Conservation (phyloP, 2,113 vertebrate genomes). For the Pholis gunnellus region DNA sequence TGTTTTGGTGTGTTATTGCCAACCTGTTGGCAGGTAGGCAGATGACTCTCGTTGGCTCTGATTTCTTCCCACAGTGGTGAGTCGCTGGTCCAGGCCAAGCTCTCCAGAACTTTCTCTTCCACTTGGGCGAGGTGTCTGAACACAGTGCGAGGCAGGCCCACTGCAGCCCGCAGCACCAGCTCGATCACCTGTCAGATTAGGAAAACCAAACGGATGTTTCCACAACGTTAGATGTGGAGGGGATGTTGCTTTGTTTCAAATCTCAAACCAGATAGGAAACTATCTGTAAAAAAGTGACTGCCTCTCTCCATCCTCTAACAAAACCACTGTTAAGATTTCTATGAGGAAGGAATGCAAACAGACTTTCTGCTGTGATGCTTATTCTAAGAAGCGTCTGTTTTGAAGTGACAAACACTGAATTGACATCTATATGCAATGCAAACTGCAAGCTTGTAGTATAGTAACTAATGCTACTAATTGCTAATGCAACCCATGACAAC, state of each 20-base stretch:
- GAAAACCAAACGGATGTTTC: not conserved
- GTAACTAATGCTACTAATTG: not conserved
- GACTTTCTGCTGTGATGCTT: not conserved
- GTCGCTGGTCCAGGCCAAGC: constrained; percentile 87
- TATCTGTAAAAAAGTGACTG: not conserved
- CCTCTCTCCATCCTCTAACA: not conserved
- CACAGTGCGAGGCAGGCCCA: constrained; percentile 82
- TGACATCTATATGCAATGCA: not conserved
- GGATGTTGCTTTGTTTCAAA: not conserved
- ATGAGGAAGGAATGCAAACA: not conserved
- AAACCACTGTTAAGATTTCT: not conserved
- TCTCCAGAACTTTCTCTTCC: constrained; percentile 89
- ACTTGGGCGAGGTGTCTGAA: constrained; percentile 86
- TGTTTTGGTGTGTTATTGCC: not conserved
- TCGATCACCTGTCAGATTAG: constrained; percentile 86
- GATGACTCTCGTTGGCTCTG: constrained; percentile 81
- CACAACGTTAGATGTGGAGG: not conserved
- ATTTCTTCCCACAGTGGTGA: constrained; percentile 90
- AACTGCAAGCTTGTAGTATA: not conserved
- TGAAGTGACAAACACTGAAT: not conserved
- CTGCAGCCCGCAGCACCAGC: constrained; percentile 86
- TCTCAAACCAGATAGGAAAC: not conserved
- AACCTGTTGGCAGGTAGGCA: constrained; percentile 89
- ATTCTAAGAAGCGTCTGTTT: not conserved
- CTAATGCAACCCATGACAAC: not conserved